A percentile compares a stretch with the other conserved stretches of the same genome.
Evolutionary conservation across 2,888 invertebrate genomes (phyloP).

Genomic region (Mamestra brassicae): DNA sequence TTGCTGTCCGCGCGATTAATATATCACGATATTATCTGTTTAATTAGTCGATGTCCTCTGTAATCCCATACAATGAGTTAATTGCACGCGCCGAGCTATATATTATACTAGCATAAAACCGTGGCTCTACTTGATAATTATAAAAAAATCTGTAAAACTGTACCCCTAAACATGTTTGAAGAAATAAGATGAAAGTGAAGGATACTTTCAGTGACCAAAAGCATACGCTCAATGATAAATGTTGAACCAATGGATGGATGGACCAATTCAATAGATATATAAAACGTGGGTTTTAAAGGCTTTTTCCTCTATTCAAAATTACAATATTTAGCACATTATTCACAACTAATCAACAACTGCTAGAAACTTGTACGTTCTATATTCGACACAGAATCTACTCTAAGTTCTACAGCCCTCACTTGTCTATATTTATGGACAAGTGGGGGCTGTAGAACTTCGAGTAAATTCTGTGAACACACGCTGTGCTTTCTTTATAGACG

Average conservation of each 20-base stretch:
- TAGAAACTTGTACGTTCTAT: not conserved
- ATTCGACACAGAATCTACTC: not conserved
- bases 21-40: conserved; percentile 6
- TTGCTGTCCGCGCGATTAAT: not conserved
- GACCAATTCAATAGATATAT: not conserved
- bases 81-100: not conserved
- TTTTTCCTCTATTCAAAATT: not conserved
- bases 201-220: not conserved
- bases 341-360: no score
- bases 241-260: not conserved
- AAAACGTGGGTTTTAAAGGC: no score
- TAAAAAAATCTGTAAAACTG: no score
- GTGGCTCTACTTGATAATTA: not conserved
- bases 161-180: not conserved
- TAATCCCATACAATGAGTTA: conserved; percentile 2
- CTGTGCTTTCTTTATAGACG: conserved; percentile 24
- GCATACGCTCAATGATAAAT: not conserved
- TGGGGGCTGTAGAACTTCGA: no score
- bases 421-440: not conserved
- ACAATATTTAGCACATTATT: conserved; percentile 1
- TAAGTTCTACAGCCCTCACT: not conserved
- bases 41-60: not conserved
- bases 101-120: not conserved
- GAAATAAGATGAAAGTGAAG: not conserved
- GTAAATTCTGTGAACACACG: no score